Evolutionary conservation across 2,888 invertebrate genomes (phyloP).

Genomic region (Amblyjoppa fuscipennis): DNA sequence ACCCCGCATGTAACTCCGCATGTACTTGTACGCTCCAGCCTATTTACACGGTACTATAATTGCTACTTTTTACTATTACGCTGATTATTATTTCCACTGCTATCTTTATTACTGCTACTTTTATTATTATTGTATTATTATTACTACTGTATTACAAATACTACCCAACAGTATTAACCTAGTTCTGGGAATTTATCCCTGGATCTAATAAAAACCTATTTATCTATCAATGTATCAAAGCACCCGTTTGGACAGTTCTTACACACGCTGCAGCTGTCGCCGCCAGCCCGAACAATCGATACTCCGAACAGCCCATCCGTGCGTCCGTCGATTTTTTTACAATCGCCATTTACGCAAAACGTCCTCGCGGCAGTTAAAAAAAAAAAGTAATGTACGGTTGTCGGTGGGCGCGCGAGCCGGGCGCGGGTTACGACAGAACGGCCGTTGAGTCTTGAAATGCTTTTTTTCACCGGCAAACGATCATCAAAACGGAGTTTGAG

Average conservation of each 20-base stretch:
- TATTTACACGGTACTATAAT: too few species aligned
- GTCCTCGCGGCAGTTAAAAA: constrained; percentile 14
- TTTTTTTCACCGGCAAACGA: constrained; percentile 40
- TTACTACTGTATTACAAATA: too few species aligned
- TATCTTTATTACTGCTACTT: too few species aligned
- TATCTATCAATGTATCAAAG: too few species aligned
- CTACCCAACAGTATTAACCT: too few species aligned
- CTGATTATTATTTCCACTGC: too few species aligned
- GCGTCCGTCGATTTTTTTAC: constrained; percentile 3
- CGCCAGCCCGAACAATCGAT: background rate
- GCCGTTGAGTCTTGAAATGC: constrained; percentile 25
- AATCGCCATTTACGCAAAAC: constrained; percentile 35
- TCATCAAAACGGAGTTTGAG: constrained; percentile 45
- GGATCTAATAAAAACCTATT: too few species aligned
- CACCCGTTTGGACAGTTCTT: background rate
- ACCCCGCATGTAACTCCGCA: background rate
- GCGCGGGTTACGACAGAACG: constrained; percentile 41
- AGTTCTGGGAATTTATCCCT: too few species aligned
- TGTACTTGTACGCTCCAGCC: background rate
- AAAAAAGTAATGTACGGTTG: constrained; percentile 40
- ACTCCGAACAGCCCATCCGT: constrained; percentile 14
- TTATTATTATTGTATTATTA: too few species aligned
- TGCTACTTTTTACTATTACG: too few species aligned
- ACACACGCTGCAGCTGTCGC: background rate
- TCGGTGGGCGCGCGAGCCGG: constrained; percentile 12